phyloP scores from a whole-genome alignment of 2,113 vertebrate species.

The Lycaon pictus region DNA sequence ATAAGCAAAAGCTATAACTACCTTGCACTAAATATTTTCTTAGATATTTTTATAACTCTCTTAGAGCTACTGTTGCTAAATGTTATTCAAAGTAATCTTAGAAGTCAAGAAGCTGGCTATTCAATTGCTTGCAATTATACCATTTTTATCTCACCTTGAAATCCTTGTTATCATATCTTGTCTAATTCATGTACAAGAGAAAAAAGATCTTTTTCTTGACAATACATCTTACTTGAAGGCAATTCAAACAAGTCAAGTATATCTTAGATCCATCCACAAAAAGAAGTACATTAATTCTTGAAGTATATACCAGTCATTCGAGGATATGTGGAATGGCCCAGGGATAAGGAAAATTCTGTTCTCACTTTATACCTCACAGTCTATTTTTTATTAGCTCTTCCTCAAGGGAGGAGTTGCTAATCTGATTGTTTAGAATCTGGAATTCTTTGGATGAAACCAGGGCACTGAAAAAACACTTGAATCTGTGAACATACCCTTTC shows the following conservation, averaged over 20 bases:
- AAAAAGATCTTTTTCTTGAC: neutral
- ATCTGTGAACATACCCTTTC: neutral
- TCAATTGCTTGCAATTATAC: neutral
- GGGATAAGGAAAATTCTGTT: neutral
- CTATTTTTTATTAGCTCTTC: neutral
- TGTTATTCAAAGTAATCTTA: neutral
- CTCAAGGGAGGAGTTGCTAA: neutral
- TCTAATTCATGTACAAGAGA: neutral
- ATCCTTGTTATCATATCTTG: neutral
- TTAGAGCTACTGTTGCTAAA: neutral
- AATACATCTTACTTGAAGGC: neutral
- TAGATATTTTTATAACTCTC: constrained; percentile 54
- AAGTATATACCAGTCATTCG: neutral
- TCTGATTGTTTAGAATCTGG: neutral
- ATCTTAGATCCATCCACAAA: neutral
- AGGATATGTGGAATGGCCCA: neutral
- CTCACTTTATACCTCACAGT: neutral
- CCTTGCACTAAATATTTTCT: constrained; percentile 57
- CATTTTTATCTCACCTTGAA: constrained; percentile 34
- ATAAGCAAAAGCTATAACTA: constrained; percentile 22
- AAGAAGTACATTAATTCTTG: neutral
- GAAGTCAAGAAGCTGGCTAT: neutral
- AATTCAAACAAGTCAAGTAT: neutral
- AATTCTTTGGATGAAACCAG: neutral
- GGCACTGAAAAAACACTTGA: neutral